These are phyloP conservation scores for Pantelozetes paolii DNA, from an alignment of 2,888 invertebrate species.

Conservation along the genomic window DNA sequence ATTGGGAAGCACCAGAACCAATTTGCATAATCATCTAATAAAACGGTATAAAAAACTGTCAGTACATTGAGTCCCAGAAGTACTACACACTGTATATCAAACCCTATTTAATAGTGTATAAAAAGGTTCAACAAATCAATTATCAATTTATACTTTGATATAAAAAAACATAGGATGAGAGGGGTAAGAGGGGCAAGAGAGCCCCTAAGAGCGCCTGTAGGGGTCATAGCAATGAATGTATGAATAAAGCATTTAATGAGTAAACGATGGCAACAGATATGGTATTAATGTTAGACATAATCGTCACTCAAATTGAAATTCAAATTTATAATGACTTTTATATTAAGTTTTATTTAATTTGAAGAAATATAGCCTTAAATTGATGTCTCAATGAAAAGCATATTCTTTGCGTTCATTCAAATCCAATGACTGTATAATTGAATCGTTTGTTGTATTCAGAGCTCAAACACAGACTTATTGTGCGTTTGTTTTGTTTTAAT, in stretches of 20 bases:
- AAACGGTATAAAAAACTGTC: conserved; percentile 30
- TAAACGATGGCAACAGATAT: conserved; percentile 26
- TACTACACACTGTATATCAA: conserved; percentile 33
- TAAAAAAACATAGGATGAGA: conserved; percentile 29
- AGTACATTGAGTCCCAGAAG: conserved; percentile 20
- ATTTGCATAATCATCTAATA: conserved; percentile 38
- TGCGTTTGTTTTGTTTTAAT: conserved; percentile 17
- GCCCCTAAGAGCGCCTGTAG: conserved; percentile 17
- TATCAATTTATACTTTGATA: conserved; percentile 33
- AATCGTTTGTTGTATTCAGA: not conserved
- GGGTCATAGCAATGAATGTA: conserved; percentile 22
- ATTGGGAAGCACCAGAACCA: conserved; percentile 22
- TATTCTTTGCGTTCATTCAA: not conserved
- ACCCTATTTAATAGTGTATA: conserved; percentile 35
- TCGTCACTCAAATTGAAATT: not conserved
- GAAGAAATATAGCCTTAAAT: conserved; percentile 7
- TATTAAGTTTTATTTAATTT: conserved; percentile 1
- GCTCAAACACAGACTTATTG: not conserved
- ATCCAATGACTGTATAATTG: not conserved
- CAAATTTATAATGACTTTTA: too few relatives aligned
- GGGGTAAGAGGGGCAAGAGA: conserved; percentile 16
- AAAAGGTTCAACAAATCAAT: conserved; percentile 38
- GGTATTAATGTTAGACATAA: conserved; percentile 15
- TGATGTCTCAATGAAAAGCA: conserved; percentile 7
- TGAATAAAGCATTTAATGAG: conserved; percentile 38